Percentiles rank a stretch among this genome's conserved stretches.
These are phyloP conservation scores for Drosophila prosaltans DNA, from an alignment of 1,140 invertebrate species.

Conservation along the genomic window DNA sequence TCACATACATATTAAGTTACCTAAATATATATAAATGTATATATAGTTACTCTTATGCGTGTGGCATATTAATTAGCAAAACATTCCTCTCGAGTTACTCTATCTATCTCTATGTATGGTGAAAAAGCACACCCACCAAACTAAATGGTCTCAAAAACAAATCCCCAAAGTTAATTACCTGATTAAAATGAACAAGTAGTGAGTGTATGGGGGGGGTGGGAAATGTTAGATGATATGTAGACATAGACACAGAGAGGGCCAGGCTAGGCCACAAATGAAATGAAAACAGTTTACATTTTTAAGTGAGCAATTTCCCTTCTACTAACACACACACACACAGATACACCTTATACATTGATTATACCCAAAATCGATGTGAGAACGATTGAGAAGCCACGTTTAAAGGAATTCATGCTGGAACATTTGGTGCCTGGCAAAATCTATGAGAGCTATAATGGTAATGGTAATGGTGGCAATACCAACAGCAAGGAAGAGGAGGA, in stretches of 20 bases:
- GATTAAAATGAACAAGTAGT: slow-evolving; percentile 52
- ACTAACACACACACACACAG: slow-evolving; percentile 67
- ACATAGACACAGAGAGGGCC: slow-evolving; percentile 6
- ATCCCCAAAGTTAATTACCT: slow-evolving; percentile 50
- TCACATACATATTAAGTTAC: neutral
- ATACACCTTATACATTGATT: slow-evolving; percentile 85
- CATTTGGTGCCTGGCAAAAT: slow-evolving; percentile 85
- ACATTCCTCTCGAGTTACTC: neutral
- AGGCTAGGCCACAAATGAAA: slow-evolving; percentile 46
- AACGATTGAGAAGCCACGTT: slow-evolving; percentile 83
- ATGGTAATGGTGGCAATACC: slow-evolving; percentile 36
- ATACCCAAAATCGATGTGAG: slow-evolving; percentile 85
- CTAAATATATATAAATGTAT: neutral
- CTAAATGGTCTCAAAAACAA: neutral
- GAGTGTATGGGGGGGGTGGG: slow-evolving; percentile 4
- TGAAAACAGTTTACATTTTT: slow-evolving; percentile 61
- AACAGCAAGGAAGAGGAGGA: slow-evolving; percentile 81
- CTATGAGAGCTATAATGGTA: slow-evolving; percentile 83
- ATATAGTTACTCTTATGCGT: neutral
- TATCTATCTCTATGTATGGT: slow-evolving; percentile 6
- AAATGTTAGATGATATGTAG: neutral
- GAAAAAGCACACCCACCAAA: slow-evolving; percentile 8
- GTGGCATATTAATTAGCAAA: slow-evolving; percentile 8
- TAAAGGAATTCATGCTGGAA: slow-evolving; percentile 85
- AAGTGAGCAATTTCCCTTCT: slow-evolving; percentile 47